phyloP scores from a whole-genome alignment of 2,888 invertebrate genomes.

The Drosophila testacea region DNA sequence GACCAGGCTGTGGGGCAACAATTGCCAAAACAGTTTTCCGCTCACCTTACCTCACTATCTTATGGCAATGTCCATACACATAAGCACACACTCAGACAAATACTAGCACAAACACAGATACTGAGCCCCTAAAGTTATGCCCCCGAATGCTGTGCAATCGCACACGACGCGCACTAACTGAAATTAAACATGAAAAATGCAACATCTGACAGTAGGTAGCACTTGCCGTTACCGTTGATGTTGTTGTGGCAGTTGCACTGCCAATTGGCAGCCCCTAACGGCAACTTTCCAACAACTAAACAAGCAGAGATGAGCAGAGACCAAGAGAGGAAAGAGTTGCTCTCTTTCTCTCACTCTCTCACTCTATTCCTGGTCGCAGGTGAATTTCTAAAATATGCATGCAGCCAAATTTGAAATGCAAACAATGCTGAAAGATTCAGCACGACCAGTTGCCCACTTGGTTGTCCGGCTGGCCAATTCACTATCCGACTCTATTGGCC shows the following conservation, averaged over 20 bases:
- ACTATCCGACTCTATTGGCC: slow-evolving; percentile 1
- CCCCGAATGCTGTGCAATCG: slow-evolving; percentile 11
- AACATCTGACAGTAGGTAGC: slow-evolving; percentile 42
- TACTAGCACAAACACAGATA: neutral
- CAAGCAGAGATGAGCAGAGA: slow-evolving; percentile 8
- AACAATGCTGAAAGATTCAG: slow-evolving; percentile 56
- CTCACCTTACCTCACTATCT: slow-evolving; percentile 10
- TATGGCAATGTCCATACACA: neutral
- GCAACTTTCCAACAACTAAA: slow-evolving; percentile 40
- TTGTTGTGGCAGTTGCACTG: slow-evolving; percentile 30
- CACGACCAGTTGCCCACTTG: slow-evolving; percentile 8
- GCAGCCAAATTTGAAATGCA: slow-evolving; percentile 75
- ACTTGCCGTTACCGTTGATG: slow-evolving; percentile 3
- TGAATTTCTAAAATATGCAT: slow-evolving; percentile 66
- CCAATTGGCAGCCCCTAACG: slow-evolving; percentile 43
- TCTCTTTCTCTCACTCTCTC: neutral
- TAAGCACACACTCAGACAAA: slow-evolving; percentile 10
- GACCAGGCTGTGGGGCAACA: slow-evolving; percentile 19
- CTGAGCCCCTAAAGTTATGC: slow-evolving; percentile 45
- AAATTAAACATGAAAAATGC: slow-evolving; percentile 80
- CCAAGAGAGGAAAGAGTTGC: neutral
- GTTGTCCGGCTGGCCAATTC: slow-evolving; percentile 9
- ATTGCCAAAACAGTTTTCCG: slow-evolving; percentile 32
- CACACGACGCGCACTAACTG: slow-evolving; percentile 67
- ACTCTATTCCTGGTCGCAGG: slow-evolving; percentile 26